Evolutionary conservation across 35 echinoderm and acorn worm genomes (phyloP), one percentile per base, ranked within the genome.

Genomic region (Ptychodera flava): DNA sequence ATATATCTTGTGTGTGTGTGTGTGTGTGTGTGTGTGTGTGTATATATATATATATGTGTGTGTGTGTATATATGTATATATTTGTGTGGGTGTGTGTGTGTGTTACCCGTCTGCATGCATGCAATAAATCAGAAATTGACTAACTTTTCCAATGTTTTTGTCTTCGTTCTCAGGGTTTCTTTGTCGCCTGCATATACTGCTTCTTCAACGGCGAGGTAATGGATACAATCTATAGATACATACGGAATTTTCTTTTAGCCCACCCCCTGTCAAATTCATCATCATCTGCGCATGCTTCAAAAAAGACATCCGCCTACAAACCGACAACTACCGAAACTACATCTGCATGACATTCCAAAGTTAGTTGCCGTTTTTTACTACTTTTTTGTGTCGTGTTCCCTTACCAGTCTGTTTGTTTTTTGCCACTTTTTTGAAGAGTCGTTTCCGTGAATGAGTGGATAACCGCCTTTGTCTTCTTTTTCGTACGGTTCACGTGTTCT

Each of bases 131-230:
- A n/a, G n/a, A n/a, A n/a, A n/a, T n/a, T n/a, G n/a, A n/a, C n/a
- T n/a, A n/a, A n/a, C n/a, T n/a, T n/a, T n/a, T n/a, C n/a, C 77
- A 31, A 79, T 35, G 64, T 34, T 89, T 37, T 90, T 16, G 91
- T 81, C 89, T 84, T 82, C 10, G 29, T 89, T 83, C 78, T 10
- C 88, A 99, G 96, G 93, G 96, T 85, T 90, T 99, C 85, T 94
- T 92, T 86, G 96, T 99, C 29, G 96, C 96, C 45, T 99, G 96
- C 86, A 99, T 99, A 30, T 99, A 94, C 88, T 99, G 96, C 86
- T 99, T 99, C 82, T 99, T 99, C 88, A 99, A 99, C 90, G 96
- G 93, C 80, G 96, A 99, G 96, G 96, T 99, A 99, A 99, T 94
- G 90, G 82, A 90, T 89, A 90, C 80, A 79, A 78, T 99, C 79